phyloP scores from a whole-genome alignment of 92 coral and sea anemone species.

The Blastomussa wellsi region DNA sequence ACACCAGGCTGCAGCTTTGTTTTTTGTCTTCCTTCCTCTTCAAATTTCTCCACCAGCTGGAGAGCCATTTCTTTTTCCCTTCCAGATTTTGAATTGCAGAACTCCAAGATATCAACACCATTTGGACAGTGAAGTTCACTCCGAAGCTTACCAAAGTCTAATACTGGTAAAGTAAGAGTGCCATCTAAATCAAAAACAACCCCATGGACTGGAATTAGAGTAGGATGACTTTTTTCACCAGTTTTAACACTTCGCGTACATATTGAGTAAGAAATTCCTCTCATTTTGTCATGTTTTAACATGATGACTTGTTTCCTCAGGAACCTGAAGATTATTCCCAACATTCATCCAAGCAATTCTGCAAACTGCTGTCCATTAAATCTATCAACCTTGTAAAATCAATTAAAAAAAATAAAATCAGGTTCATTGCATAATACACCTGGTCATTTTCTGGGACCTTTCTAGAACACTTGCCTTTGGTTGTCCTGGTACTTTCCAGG shows the following conservation, averaged over 20 bases:
- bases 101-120: constrained; percentile 67
- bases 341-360: constrained; percentile 1
- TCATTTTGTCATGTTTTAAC: background rate
- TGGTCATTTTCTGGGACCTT: background rate
- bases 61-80: constrained; percentile 56
- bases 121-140: constrained; percentile 67
- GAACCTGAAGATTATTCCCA: background rate
- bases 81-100: constrained; percentile 67
- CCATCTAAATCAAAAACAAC: constrained; percentile 93
- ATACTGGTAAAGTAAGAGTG: constrained; percentile 82
- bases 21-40: constrained; percentile 82
- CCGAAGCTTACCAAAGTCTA: constrained; percentile 73
- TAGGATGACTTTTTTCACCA: constrained; percentile 17
- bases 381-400: background rate
- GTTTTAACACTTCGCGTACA: background rate
- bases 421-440: background rate
- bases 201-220: constrained; percentile 66
- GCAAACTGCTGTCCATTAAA: background rate
- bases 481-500: background rate
- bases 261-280: constrained; percentile 31
- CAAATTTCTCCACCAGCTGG: constrained; percentile 80
- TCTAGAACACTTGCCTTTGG: background rate
- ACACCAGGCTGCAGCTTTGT: constrained; percentile 91
- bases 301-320: background rate
- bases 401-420: background rate